phyloP scores from a whole-genome alignment of 2,888 invertebrate species.

The Anticlea derivata region DNA sequence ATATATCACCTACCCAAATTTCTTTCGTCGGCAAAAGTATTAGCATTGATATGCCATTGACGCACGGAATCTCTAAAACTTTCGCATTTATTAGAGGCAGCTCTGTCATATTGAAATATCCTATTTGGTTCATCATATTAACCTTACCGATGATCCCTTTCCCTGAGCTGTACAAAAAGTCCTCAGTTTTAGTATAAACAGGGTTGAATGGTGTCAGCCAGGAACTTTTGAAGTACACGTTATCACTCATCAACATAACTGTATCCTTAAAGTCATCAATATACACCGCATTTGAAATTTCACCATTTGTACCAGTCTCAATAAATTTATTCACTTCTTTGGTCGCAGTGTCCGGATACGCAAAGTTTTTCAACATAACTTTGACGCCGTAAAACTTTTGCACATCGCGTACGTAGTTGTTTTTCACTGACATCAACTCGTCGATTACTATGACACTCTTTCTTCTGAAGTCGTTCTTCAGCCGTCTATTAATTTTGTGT shows the following conservation, averaged over 20 bases:
- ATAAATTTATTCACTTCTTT: conserved; percentile 48
- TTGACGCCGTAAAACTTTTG: conserved; percentile 47
- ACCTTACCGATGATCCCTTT: conserved; percentile 48
- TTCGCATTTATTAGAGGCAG: conserved; percentile 49
- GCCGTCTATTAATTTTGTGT: conserved; percentile 44
- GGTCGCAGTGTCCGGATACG: conserved; percentile 44
- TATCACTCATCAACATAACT: conserved; percentile 55
- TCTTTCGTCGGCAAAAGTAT: conserved; percentile 52
- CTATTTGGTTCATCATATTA: conserved; percentile 62
- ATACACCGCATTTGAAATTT: conserved; percentile 44
- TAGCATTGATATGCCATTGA: conserved; percentile 54
- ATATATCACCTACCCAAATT: conserved; percentile 48
- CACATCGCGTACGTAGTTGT: conserved; percentile 45
- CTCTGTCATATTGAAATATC: conserved; percentile 51
- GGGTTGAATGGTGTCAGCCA: conserved; percentile 60
- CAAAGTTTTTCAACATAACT: conserved; percentile 52
- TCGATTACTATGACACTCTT: conserved; percentile 56
- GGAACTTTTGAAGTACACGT: conserved; percentile 52
- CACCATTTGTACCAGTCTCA: conserved; percentile 43
- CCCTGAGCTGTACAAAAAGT: conserved; percentile 37
- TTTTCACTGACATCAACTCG: conserved; percentile 51
- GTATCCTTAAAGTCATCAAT: conserved; percentile 55
- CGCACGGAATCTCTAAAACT: conserved; percentile 57
- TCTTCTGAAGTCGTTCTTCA: conserved; percentile 43
- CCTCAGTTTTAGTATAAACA: conserved; percentile 41